phyloP scores from a whole-genome alignment of 2,888 invertebrate species.

The Coelinius sp. region DNA sequence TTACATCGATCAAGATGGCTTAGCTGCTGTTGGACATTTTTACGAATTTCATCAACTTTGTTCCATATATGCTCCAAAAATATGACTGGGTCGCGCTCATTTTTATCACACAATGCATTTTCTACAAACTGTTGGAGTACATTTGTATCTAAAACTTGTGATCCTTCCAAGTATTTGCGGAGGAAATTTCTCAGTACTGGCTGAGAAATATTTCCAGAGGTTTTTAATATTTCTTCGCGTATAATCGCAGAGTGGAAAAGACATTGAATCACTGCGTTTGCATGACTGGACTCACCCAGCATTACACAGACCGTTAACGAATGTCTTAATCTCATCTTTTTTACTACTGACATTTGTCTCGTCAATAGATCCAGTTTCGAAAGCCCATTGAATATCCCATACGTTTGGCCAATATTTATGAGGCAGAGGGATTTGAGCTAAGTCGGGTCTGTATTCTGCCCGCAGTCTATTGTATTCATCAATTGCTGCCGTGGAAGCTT shows the following conservation, averaged over 20 bases:
- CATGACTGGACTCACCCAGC: not conserved
- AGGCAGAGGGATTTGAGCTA: not conserved
- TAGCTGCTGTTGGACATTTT: not conserved
- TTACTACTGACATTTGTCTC: not conserved
- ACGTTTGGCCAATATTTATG: too few species aligned
- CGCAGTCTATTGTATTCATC: constrained; percentile 48
- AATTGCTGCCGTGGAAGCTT: constrained; percentile 41
- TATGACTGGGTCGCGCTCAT: not conserved
- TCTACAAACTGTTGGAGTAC: not conserved
- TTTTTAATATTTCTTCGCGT: not conserved
- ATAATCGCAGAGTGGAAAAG: not conserved
- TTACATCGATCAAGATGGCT: too few species aligned
- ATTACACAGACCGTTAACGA: not conserved
- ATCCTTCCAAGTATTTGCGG: not conserved
- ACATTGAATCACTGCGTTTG: not conserved
- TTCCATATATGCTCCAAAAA: not conserved
- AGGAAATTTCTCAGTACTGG: not conserved
- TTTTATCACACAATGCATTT: not conserved
- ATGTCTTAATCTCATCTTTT: not conserved
- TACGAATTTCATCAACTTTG: not conserved
- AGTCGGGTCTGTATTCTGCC: constrained; percentile 7
- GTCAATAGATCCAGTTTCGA: not conserved
- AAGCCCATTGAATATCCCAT: too few species aligned
- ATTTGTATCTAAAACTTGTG: not conserved
- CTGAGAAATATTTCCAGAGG: not conserved